Evolutionary conservation across 2,797 vertebrate genomes (phyloP).

Genomic region (Cygnus olor): DNA sequence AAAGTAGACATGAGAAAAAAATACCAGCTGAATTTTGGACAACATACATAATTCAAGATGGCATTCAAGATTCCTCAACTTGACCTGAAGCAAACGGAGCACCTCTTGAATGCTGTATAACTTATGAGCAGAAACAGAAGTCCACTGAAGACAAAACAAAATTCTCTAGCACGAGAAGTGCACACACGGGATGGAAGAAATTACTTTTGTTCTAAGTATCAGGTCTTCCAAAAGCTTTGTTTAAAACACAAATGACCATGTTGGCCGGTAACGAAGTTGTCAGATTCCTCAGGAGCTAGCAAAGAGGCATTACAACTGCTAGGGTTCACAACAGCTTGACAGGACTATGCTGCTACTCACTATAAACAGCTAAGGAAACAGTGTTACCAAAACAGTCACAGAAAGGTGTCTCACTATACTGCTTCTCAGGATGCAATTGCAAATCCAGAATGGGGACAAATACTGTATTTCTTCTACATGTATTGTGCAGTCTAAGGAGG

Average conservation of each 20-base stretch:
- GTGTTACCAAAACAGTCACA: neutral
- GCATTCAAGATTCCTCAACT: neutral
- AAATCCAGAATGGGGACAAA: neutral
- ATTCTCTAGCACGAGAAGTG: neutral
- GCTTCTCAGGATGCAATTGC: neutral
- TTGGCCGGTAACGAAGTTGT: neutral
- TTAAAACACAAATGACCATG: neutral
- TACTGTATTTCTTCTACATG: neutral
- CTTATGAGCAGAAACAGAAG: neutral
- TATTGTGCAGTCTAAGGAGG: neutral
- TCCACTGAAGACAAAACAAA: neutral
- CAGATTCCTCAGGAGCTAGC: neutral
- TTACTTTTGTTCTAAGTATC: neutral
- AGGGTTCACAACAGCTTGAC: neutral
- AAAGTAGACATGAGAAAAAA: neutral
- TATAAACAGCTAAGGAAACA: neutral
- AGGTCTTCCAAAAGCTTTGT: neutral
- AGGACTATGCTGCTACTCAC: neutral
- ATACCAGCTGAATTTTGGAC: neutral
- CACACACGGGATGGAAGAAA: neutral
- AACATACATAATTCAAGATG: neutral
- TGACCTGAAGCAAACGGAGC: neutral
- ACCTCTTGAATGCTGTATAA: neutral
- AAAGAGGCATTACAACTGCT: neutral
- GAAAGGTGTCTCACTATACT: neutral